A percentile compares a stretch with the other conserved stretches of the same genome.
Conservation (phyloP, 2,888 invertebrate species). For the Drosophila paramelanica region DNA sequence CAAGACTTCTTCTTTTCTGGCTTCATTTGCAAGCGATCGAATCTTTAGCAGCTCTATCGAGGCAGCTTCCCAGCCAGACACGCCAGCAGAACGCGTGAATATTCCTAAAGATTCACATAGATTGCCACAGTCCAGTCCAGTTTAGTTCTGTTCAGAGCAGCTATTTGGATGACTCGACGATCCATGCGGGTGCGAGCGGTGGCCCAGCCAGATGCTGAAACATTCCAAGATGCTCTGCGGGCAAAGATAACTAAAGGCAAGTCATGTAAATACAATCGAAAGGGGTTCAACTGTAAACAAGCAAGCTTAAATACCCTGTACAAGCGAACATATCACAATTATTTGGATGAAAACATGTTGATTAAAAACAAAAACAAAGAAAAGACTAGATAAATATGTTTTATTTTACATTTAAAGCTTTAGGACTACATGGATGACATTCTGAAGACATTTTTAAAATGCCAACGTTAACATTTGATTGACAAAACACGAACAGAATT, state of each 20-base stretch:
- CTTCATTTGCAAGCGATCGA: constrained; percentile 51
- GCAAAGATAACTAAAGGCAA: constrained; percentile 19
- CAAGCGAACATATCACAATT: not conserved
- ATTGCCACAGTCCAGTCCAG: constrained; percentile 30
- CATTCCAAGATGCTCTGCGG: constrained; percentile 42
- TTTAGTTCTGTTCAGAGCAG: constrained; percentile 9
- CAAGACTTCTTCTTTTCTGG: constrained; percentile 43
- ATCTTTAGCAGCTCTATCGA: constrained; percentile 40
- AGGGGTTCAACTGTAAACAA: constrained; percentile 1
- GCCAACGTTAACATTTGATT: too few species aligned
- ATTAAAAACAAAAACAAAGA: too few species aligned
- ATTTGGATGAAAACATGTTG: too few species aligned
- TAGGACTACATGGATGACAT: too few species aligned
- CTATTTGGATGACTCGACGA: constrained; percentile 5
- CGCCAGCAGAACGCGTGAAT: constrained; percentile 40
- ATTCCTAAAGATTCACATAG: constrained; percentile 31
- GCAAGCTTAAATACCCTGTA: constrained; percentile 27
- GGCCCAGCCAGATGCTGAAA: constrained; percentile 13
- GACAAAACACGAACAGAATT: not conserved
- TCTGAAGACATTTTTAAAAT: too few species aligned
- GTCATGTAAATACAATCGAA: not conserved
- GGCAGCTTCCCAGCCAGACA: constrained; percentile 17
- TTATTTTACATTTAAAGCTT: too few species aligned
- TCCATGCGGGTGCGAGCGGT: constrained; percentile 44
- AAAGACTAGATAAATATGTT: too few species aligned